phyloP scores from a whole-genome alignment of 1,140 invertebrate species.

The Zaprionus inermis region DNA sequence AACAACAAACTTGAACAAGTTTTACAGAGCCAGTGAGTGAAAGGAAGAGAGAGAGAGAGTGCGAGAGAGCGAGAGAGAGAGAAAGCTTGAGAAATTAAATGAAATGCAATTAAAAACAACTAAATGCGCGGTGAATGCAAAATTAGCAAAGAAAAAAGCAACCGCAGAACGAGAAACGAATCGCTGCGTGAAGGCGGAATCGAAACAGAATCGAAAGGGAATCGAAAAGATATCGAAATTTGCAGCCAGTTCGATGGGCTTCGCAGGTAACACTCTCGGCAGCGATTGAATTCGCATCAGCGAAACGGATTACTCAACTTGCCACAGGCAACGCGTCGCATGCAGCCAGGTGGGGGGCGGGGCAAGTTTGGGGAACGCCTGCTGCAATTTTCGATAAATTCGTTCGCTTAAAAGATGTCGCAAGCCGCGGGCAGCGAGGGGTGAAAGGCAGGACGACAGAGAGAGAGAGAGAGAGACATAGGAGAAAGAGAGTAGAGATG shows the following conservation, averaged over 20 bases:
- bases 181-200: background rate
- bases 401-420: conserved; percentile 63
- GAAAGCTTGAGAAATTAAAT: conserved; percentile 49
- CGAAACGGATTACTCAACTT: conserved; percentile 73
- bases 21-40: conserved; percentile 3
- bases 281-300: conserved; percentile 77
- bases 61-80: background rate
- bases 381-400: conserved; percentile 80
- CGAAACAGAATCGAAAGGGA: conserved; percentile 5
- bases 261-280: conserved; percentile 66
- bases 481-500: conserved; percentile 2
- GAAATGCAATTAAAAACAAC: conserved; percentile 76
- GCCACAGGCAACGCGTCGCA: conserved; percentile 33
- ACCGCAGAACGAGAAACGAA: background rate
- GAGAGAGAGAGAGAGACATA: no score
- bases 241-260: background rate
- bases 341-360: background rate
- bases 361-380: conserved; percentile 14
- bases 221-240: conserved; percentile 30
- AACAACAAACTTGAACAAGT: conserved; percentile 70
- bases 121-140: conserved; percentile 48
- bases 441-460: no score
- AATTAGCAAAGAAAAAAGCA: conserved; percentile 29
- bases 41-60: background rate
- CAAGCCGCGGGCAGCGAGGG: conserved; percentile 9